Evolutionary conservation across 2,888 invertebrate genomes (phyloP).

Genomic region (Sarcophaga caerulescens): DNA sequence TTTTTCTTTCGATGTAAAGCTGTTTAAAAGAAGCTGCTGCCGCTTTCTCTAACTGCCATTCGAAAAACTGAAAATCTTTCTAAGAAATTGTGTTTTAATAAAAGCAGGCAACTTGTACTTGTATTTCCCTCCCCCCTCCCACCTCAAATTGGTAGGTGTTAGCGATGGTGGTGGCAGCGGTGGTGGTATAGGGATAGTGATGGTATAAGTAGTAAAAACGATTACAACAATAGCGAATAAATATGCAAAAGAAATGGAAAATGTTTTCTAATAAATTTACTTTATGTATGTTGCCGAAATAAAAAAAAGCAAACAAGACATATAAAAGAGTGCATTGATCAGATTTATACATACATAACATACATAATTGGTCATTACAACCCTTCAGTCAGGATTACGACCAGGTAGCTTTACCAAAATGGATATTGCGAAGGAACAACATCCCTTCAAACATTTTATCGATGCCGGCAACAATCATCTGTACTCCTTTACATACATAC

Average conservation of each 20-base stretch:
- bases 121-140: background rate
- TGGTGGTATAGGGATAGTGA: constrained; percentile 30
- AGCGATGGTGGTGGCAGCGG: background rate
- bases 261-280: constrained; percentile 81
- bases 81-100: constrained; percentile 59
- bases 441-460: no score
- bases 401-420: no score
- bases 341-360: no score
- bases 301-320: background rate
- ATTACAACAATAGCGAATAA: constrained; percentile 79
- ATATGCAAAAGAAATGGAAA: constrained; percentile 78
- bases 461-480: no score
- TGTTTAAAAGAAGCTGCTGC: constrained; percentile 68
- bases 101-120: constrained; percentile 44
- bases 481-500: no score
- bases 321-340: background rate
- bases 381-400: no score
- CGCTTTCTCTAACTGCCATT: constrained; percentile 23
- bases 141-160: background rate
- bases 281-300: constrained; percentile 74
- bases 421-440: no score
- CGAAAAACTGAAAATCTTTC: constrained; percentile 45
- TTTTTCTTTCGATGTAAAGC: background rate
- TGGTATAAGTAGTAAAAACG: constrained; percentile 75
- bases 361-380: no score